These are phyloP conservation scores for Helicorthomorpha holstii DNA, from an alignment of 1,140 invertebrate species.

Conservation along the genomic window DNA sequence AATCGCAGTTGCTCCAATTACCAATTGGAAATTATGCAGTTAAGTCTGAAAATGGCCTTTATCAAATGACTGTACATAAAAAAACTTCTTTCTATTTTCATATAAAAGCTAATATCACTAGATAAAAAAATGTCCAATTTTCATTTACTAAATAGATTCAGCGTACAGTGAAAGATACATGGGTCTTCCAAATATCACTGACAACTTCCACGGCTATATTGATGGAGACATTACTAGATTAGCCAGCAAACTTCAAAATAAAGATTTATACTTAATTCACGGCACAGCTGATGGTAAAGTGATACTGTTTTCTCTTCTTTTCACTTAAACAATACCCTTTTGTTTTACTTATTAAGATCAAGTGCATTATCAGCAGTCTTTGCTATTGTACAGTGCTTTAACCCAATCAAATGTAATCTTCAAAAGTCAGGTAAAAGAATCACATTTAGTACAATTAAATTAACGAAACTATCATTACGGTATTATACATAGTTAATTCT, in stretches of 20 bases:
- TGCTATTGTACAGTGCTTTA: slow-evolving; percentile 69
- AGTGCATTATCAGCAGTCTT: slow-evolving; percentile 84
- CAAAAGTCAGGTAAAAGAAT: slow-evolving; percentile 52
- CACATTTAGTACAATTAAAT: too few species aligned
- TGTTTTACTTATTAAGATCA: slow-evolving; percentile 41
- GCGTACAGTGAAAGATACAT: slow-evolving; percentile 86
- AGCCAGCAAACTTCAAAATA: slow-evolving; percentile 56
- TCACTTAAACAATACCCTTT: too few species aligned
- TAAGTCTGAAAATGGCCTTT: slow-evolving; percentile 86
- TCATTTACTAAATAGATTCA: too few species aligned
- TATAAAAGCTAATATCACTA: too few species aligned
- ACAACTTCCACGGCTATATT: slow-evolving; percentile 79
- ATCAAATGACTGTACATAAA: slow-evolving; percentile 23
- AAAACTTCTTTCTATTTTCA: background rate
- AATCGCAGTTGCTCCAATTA: slow-evolving; percentile 75
- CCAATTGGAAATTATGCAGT: too few species aligned
- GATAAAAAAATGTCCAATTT: too few species aligned
- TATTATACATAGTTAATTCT: background rate
- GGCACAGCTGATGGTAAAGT: slow-evolving; percentile 63
- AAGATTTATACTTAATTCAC: slow-evolving; percentile 73
- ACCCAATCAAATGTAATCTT: slow-evolving; percentile 66
- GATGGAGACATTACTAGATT: slow-evolving; percentile 68
- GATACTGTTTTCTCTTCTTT: too few species aligned
- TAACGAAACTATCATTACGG: too few species aligned
- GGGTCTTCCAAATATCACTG: slow-evolving; percentile 69